Evolutionary conservation across 2,888 invertebrate species (phyloP).

Genomic region (Zaprionus bogoriensis): DNA sequence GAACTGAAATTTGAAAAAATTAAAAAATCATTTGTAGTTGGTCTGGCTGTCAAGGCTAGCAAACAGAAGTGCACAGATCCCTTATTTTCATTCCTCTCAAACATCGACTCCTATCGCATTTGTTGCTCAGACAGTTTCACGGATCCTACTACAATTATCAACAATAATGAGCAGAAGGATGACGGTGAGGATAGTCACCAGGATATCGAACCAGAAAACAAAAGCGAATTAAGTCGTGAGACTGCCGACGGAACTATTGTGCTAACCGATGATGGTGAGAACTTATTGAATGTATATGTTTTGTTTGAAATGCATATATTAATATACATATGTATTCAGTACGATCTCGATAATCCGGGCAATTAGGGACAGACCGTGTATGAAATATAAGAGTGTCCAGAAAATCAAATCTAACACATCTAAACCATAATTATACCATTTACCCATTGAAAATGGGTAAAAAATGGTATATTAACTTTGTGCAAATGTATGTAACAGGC

Average conservation of each 20-base stretch:
- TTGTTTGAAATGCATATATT: too few species aligned
- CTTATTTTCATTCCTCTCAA: conserved; percentile 81
- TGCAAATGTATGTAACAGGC: too few species aligned
- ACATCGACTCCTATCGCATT: conserved; percentile 85
- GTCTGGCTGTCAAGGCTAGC: conserved; percentile 85
- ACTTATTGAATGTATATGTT: not conserved
- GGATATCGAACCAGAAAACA: conserved; percentile 5
- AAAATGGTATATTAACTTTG: too few species aligned
- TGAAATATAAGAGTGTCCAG: too few species aligned
- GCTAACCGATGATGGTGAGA: conserved; percentile 66
- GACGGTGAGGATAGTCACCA: not conserved
- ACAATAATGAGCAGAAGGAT: not conserved
- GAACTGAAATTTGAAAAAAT: too few species aligned
- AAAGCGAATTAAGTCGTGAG: conserved; percentile 3
- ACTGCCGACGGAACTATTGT: conserved; percentile 63
- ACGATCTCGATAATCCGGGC: too few species aligned
- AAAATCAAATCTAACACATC: too few species aligned
- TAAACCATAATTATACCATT: too few species aligned
- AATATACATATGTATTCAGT: too few species aligned
- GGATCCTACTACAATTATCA: not conserved
- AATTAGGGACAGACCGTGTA: too few species aligned
- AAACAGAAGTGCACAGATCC: conserved; percentile 84
- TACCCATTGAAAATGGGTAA: too few species aligned
- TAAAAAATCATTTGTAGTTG: conserved; percentile 83
- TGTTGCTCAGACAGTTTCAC: conserved; percentile 84